Evolutionary conservation across 2,888 invertebrate genomes (phyloP), one percentile per base, ranked within the genome.

Genomic region (Lomographa bimaculata): DNA sequence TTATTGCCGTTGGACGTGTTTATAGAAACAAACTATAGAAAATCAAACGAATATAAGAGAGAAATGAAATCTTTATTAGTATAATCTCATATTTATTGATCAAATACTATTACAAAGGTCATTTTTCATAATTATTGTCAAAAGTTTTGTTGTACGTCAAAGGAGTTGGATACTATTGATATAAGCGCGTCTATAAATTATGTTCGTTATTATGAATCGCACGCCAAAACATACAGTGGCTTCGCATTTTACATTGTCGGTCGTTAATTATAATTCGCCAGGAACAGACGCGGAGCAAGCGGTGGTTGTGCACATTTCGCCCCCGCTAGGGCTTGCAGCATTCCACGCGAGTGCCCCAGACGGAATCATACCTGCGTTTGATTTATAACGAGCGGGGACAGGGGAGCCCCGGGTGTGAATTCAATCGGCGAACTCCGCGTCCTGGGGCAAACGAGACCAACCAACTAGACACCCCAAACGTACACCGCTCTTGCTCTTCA

Each of bases 371-470:
- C 80, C 86, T 89, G 87, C 80, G 67, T 80, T 83, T 89, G 86
- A 89, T 87, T 89, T 86, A 87, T 83, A 84, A 79, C 77, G 69
- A 79, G 75, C 64, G 84, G 85, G 84, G 79, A 79, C 79, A 75
- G 53, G 64, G 54, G 68, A 74, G 71, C 73, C 70, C 72, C 71
- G 77, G 74, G 82, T 80, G 80, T 79, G 79, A 82, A 83, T 79
- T 79, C 75, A 79, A 79, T 80, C 78, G 72, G 71, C 69, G 67
- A 73, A 66, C 60, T 71, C 67, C 63, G 66, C 68, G 57, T 77
- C 71, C 70, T 69, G 71, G 61, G 71, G 71, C 60, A 64, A 56
- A 55, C 45, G 36, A 59, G 52, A 64, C 74, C 71, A 74, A 51
- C 42, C 52, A 44, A 37, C 44, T 54, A 69, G 74, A 73, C 39